Evolutionary conservation across 2,888 invertebrate genomes (phyloP), one percentile per base, ranked within the genome.

Genomic region (Hirtodrosophila trivittata): DNA sequence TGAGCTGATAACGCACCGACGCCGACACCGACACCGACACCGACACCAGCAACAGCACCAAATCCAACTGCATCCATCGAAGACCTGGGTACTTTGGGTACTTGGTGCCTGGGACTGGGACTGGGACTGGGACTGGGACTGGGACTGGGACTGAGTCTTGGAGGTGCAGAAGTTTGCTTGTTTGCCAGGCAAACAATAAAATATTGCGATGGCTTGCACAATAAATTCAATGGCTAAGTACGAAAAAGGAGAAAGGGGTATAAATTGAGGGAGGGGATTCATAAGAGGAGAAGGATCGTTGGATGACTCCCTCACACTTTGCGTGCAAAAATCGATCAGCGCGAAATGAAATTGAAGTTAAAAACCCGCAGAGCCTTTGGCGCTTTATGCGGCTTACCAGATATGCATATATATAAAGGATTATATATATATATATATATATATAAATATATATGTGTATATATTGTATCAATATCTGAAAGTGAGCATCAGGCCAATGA

Each of bases 311-410:
- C 76, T 77, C 86, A 85, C 86, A 77, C 72, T 80, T 87, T 85
- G 86, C 88, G 81, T 87, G 87, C 83, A 80, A 82, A 86, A 87
- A 87, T 85, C 88, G 88, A 87, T 87, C 87, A 86, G 83, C 60
- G 63, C 73, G 57, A 77, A 84, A 78, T 87, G 83, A 85, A 85
- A 87, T 87, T 80, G 81, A 86, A 80, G 84, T 72, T 81, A 62
- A 81, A 70, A 81, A 57, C 46, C 35, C 50, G 66, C 67, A 63
- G 35, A 47, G 83, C 87, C 76, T 42, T 42, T 64, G 76, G 87
- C 76, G 58, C 66, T 66, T 56, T 69, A 10, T 54, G 46, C 77
- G 57, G 57, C 57, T 68, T 57, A 63, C 42, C 49, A 43, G 21
- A 47, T 47, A 47, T n/a, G 16, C 45, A 55, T n/a, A n/a, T n/a